Evolutionary conservation across 2,113 vertebrate species (phyloP).

Genomic region (Piaya cayana): DNA sequence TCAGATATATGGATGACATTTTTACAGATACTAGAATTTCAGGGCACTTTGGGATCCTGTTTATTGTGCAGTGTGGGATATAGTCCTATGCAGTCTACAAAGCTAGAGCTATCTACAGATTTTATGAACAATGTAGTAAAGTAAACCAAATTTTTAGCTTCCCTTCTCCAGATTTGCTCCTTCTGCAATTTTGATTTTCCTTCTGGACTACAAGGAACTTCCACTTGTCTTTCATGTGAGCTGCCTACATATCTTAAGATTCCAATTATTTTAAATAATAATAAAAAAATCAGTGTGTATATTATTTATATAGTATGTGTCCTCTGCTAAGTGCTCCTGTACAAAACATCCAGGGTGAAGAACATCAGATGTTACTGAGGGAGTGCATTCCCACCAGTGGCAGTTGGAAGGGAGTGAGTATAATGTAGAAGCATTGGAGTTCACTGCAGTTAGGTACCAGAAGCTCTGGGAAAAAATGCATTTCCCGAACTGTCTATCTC

Average conservation of each 20-base stretch:
- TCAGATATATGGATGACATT: neutral
- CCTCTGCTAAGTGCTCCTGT: neutral
- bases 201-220: neutral
- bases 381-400: neutral
- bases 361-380: neutral
- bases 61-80: neutral
- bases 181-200: neutral
- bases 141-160: neutral
- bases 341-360: neutral
- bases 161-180: neutral
- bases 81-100: neutral
- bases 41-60: neutral
- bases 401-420: neutral
- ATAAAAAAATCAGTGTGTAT: too few species aligned
- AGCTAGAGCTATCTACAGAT: neutral
- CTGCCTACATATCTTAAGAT: neutral
- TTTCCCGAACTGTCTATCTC: neutral
- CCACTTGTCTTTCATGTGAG: neutral
- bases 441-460: neutral
- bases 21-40: neutral
- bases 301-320: neutral
- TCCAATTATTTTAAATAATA: neutral
- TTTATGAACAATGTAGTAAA: neutral
- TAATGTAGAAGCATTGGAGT: neutral
- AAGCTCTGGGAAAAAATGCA: neutral